A percentile compares a stretch with the other conserved stretches of the same genome.
Evolutionary conservation across 2,797 vertebrate species (phyloP).

Genomic region (Morus bassanus): DNA sequence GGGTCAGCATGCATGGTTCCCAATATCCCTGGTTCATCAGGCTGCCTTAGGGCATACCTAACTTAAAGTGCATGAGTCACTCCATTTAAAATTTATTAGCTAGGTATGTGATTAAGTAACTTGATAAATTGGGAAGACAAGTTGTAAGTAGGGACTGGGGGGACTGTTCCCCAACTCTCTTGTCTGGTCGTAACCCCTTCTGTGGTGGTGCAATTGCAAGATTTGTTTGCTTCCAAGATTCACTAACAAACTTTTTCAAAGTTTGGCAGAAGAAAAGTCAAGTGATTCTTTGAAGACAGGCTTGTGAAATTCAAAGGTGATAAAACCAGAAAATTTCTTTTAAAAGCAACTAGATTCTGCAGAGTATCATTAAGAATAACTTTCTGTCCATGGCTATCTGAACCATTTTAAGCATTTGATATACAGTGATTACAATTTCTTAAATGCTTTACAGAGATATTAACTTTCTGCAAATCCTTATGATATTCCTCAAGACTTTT

Average conservation of each 20-base stretch:
- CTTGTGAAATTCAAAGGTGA: background rate
- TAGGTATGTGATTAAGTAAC: background rate
- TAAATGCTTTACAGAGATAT: background rate
- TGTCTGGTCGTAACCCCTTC: rapidly evolving
- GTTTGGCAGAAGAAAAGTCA: background rate
- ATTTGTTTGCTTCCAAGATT: background rate
- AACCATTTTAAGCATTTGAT: background rate
- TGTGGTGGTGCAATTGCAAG: background rate
- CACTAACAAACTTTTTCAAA: background rate
- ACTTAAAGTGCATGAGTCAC: background rate
- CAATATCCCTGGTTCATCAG: background rate
- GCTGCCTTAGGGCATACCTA: background rate
- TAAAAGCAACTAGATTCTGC: background rate
- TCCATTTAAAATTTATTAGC: background rate
- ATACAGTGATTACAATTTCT: background rate
- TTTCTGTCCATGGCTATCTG: background rate
- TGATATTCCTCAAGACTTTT: background rate
- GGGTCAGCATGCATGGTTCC: background rate
- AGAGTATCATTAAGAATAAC: background rate
- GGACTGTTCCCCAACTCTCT: background rate
- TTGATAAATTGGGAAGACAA: background rate
- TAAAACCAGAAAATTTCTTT: background rate
- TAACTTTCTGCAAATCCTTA: background rate
- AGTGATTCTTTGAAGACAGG: background rate
- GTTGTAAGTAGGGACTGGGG: background rate